These are phyloP conservation scores for Thinocorus orbignyianus DNA, from an alignment of 2,113 vertebrate genomes.

Conservation along the genomic window DNA sequence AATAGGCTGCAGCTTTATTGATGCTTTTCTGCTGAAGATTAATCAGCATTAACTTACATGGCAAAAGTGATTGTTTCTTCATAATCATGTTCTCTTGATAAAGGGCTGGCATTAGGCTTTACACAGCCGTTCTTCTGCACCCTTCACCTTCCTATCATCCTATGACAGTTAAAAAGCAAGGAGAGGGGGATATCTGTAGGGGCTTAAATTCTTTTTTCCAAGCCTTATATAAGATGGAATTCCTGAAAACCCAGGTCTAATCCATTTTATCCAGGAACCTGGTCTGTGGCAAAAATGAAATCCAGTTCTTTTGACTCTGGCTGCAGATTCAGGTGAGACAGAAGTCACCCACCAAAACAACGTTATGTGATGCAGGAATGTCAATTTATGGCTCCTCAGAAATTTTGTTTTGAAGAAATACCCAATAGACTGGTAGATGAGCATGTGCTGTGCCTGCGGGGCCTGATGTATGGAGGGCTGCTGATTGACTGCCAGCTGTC, in stretches of 20 bases:
- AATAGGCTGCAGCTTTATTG: not conserved
- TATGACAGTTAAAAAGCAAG: not conserved
- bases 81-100: not conserved
- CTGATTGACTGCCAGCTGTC: not conserved
- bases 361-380: not conserved
- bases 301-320: not conserved
- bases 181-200: not conserved
- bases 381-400: not conserved
- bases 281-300: not conserved
- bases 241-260: not conserved
- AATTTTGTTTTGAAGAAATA: not conserved
- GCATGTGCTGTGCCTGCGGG: accelerated
- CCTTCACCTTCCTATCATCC: not conserved
- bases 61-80: not conserved
- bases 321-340: not conserved
- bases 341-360: not conserved
- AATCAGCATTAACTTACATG: not conserved
- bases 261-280: not conserved
- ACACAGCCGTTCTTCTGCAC: not conserved
- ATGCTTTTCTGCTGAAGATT: not conserved
- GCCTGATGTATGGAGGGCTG: accelerated
- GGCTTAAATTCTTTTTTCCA: not conserved
- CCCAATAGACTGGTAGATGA: not conserved
- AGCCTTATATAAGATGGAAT: not conserved
- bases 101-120: not conserved